Evolutionary conservation across 2,113 vertebrate species (phyloP).

Genomic region (Paramormyrops kingsleyae): DNA sequence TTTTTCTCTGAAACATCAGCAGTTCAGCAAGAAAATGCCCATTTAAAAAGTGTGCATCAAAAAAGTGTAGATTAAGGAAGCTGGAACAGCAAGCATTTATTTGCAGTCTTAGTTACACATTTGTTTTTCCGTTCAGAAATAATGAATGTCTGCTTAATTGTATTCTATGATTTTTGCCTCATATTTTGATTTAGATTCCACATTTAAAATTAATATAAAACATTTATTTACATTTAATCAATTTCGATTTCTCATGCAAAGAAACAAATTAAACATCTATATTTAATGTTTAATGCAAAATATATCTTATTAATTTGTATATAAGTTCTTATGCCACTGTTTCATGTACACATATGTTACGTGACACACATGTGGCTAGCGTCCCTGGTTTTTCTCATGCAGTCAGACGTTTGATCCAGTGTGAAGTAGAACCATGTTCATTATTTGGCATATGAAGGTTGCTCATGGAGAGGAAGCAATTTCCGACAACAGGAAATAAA

Average conservation of each 20-base stretch:
- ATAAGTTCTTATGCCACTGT: background rate
- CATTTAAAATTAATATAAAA: background rate
- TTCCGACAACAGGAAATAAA: conserved; percentile 94
- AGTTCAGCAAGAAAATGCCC: background rate
- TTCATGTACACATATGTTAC: background rate
- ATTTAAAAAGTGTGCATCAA: background rate
- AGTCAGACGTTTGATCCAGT: conserved; percentile 73
- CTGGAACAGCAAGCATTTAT: background rate
- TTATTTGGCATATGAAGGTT: conserved; percentile 76
- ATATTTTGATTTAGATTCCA: background rate
- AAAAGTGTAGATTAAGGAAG: background rate
- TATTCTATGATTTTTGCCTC: background rate
- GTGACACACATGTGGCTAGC: background rate
- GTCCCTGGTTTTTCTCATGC: background rate
- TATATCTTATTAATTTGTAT: background rate
- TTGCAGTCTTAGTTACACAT: background rate
- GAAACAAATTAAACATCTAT: background rate
- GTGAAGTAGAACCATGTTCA: conserved; percentile 71
- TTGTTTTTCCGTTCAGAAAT: background rate
- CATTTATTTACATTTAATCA: background rate
- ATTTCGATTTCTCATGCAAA: background rate
- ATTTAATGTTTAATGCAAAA: background rate
- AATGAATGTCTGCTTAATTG: background rate
- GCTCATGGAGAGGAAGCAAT: conserved; percentile 80
- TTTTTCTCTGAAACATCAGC: background rate